Percentiles rank a stretch among this genome's conserved stretches.
These are phyloP conservation scores for Drosophila tripunctata DNA, from an alignment of 2,888 invertebrate genomes.

Conservation along the genomic window DNA sequence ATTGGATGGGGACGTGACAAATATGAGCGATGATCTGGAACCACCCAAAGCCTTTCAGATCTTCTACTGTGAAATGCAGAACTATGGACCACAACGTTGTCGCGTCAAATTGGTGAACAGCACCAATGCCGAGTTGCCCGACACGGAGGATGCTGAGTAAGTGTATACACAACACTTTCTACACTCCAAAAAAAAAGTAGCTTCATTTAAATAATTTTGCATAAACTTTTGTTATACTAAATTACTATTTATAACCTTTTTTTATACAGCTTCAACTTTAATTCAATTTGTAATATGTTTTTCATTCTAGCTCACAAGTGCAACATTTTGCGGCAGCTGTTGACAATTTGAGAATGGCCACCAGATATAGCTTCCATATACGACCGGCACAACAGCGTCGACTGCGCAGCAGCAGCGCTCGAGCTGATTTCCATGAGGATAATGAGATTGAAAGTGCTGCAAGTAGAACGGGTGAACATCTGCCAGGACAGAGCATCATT, in stretches of 20 bases:
- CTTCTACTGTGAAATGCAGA: slow-evolving; percentile 91
- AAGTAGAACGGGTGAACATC: slow-evolving; percentile 78
- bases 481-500: slow-evolving; percentile 88
- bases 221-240: too few relatives aligned
- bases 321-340: slow-evolving; percentile 87
- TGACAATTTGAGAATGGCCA: slow-evolving; percentile 91
- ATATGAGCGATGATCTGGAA: slow-evolving; percentile 79
- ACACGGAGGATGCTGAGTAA: slow-evolving; percentile 23
- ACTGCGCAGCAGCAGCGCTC: slow-evolving; percentile 81
- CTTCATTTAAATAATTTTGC: too few relatives aligned
- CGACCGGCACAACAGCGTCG: slow-evolving; percentile 84
- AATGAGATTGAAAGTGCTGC: slow-evolving; percentile 82
- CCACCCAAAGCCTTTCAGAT: slow-evolving; percentile 87
- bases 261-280: too few relatives aligned
- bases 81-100: slow-evolving; percentile 91
- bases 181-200: too few relatives aligned
- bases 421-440: slow-evolving; percentile 83
- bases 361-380: slow-evolving; percentile 92
- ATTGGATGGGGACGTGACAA: slow-evolving; percentile 60
- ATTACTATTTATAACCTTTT: slow-evolving; percentile 2
- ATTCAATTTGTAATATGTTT: too few relatives aligned
- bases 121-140: slow-evolving; percentile 46
- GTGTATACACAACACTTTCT: slow-evolving; percentile 39
- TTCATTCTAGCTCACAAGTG: slow-evolving; percentile 64
- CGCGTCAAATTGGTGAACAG: slow-evolving; percentile 85